These are phyloP conservation scores for Ondatra zibethicus DNA, from an alignment of 2,113 vertebrate genomes.

Conservation along the genomic window DNA sequence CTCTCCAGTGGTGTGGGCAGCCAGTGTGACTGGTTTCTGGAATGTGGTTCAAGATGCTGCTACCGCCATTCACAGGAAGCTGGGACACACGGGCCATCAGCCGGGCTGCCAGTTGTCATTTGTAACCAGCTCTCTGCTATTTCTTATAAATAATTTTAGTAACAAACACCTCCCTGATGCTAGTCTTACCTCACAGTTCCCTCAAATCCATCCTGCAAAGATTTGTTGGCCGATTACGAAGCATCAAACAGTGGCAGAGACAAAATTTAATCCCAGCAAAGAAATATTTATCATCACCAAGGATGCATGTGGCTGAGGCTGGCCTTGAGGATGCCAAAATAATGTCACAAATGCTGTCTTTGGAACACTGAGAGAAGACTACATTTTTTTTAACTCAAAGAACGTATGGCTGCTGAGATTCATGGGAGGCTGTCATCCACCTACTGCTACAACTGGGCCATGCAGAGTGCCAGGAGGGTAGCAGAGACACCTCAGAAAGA, in stretches of 20 bases:
- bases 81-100: constrained; percentile 19
- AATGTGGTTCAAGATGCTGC: background rate
- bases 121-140: constrained; percentile 49
- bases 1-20: background rate
- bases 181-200: constrained; percentile 49
- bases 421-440: background rate
- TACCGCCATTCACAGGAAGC: background rate
- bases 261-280: background rate
- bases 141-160: constrained; percentile 62
- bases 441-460: accelerated
- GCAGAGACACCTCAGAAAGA: background rate
- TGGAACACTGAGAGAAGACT: background rate
- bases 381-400: background rate
- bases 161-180: constrained; percentile 41
- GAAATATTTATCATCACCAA: background rate
- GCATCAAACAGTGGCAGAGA: background rate
- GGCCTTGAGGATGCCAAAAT: background rate
- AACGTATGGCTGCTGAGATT: background rate
- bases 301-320: background rate
- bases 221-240: constrained; percentile 51
- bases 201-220: constrained; percentile 54
- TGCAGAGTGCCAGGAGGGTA: background rate
- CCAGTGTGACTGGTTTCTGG: constrained; percentile 8
- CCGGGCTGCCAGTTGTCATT: constrained; percentile 43
- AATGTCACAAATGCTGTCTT: background rate